Conservation (phyloP, 2,888 invertebrate genomes). For the Sussaba pulchella region DNA sequence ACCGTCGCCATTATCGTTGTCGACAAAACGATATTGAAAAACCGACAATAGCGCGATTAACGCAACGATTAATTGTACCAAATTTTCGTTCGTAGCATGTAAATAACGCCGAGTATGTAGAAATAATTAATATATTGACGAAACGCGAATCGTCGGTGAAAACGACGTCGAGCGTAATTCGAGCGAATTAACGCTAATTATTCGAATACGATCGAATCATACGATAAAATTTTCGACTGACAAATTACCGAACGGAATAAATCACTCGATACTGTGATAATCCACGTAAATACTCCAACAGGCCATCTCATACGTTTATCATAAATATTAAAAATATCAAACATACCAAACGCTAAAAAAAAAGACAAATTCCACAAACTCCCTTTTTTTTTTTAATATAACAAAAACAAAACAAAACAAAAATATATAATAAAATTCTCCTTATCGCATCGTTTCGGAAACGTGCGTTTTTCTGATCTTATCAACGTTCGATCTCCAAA, state of each 20-base stretch:
- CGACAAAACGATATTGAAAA: constrained; percentile 22
- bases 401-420: constrained; percentile 1
- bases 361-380: neutral
- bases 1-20: constrained; percentile 44
- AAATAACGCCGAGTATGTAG: constrained; percentile 20
- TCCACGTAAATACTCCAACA: constrained; percentile 51
- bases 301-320: constrained; percentile 53
- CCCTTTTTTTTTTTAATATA: neutral
- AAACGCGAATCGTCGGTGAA: too few species aligned
- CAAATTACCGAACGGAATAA: constrained; percentile 63
- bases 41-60: too few species aligned
- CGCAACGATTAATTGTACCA: too few species aligned
- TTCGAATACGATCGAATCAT: constrained; percentile 38
- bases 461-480: constrained; percentile 53
- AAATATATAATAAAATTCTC: neutral
- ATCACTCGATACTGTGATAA: constrained; percentile 67
- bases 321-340: constrained; percentile 11
- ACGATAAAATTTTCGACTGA: constrained; percentile 69
- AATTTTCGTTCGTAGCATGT: neutral
- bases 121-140: constrained; percentile 43
- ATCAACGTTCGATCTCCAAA: constrained; percentile 56
- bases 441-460: neutral
- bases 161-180: too few species aligned
- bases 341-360: constrained; percentile 51
- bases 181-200: too few species aligned